Evolutionary conservation across 2,113 vertebrate species (phyloP), one percentile per base, ranked within the genome.

Genomic region (Gymnarchus niloticus): DNA sequence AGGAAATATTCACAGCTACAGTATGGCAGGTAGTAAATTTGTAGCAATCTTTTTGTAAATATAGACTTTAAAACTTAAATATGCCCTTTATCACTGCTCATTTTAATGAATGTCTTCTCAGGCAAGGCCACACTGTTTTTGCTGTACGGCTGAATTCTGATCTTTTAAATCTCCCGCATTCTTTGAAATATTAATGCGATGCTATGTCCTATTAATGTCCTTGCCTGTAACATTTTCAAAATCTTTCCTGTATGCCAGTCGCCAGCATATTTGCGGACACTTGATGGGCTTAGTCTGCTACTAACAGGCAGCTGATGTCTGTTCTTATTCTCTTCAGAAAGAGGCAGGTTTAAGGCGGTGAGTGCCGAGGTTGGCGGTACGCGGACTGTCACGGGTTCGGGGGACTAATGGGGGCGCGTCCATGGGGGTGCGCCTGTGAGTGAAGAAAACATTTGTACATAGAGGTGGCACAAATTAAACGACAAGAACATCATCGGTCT

Each of bases 391-490:
- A 81, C n/a, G 49, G 77, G 77, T 19, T 6, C 12, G 12, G 65
- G 65, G 41, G 12, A 0, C 65, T 73, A 73, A 73, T 73, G 65
- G 65, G 65, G 33, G 28, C 37, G 12, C 28, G 14, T 41, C 65
- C 41, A 73, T 37, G 48, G 44, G 14, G 48, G n/a, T 48, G 48
- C 6, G 21, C 56, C 77, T 51, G 77, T 5, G 44, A 23, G 77
- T 9, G 23, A 33, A 33, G 9, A 5, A 33, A n/a, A 28, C 80
- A 54, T 33, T 56, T 82, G 28, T 51, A 37, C 28, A 48, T 46
- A 12, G 44, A 81, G 77, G n/a, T 82, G n/a, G 81, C 81, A 56
- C 51, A 52, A 82, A 82, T 82, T 82, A 21, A 51, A 54, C 37
- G 28, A 52, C 25, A 10, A 52, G 49, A 3, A 54, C 49, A 82